phyloP scores from a whole-genome alignment of 2,113 vertebrate species.

The Anoura caudifer region DNA sequence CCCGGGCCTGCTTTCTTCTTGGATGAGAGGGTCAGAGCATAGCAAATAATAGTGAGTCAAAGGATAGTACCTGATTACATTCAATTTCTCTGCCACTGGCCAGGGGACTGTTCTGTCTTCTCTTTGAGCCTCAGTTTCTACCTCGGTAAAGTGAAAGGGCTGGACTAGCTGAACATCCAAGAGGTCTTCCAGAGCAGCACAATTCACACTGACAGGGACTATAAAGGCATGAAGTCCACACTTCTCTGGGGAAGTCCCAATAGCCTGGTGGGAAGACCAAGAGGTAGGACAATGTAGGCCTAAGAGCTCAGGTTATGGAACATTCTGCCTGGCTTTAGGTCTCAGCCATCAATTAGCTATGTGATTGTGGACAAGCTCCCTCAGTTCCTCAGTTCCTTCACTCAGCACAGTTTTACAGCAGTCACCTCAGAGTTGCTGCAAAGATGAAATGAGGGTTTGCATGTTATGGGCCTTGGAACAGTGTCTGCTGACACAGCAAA shows the following conservation, averaged over 20 bases:
- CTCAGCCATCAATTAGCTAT: background rate
- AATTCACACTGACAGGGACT: background rate
- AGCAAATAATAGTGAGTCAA: background rate
- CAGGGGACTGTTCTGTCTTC: background rate
- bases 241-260: accelerated
- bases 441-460: background rate
- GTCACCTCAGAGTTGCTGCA: background rate
- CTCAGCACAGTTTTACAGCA: background rate
- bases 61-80: accelerated
- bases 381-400: background rate
- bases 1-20: background rate
- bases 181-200: accelerated
- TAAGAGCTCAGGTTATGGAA: background rate
- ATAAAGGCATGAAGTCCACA: background rate
- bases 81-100: background rate
- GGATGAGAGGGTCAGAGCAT: background rate
- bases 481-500: background rate
- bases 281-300: background rate
- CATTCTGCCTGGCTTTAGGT: background rate
- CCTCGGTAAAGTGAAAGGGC: background rate
- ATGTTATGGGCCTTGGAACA: background rate
- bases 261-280: no score
- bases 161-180: background rate
- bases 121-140: background rate
- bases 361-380: background rate